These are phyloP conservation scores for Monochamus saltuarius DNA, from an alignment of 1,140 invertebrate species.

Conservation along the genomic window DNA sequence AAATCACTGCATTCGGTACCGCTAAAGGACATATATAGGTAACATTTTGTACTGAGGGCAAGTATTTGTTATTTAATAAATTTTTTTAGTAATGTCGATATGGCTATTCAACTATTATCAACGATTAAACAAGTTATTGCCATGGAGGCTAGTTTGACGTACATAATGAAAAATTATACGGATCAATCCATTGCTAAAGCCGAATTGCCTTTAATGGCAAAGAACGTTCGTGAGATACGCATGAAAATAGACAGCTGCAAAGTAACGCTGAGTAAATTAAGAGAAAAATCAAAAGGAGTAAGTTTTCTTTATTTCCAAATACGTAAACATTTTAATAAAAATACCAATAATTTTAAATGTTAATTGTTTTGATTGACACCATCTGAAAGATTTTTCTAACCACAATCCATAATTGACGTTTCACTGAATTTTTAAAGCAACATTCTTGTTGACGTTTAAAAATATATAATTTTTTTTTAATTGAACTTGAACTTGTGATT, in stretches of 20 bases:
- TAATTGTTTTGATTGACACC: too few species aligned
- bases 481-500: too few species aligned
- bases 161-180: constrained; percentile 32
- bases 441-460: too few species aligned
- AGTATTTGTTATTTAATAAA: constrained; percentile 2
- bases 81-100: constrained; percentile 40
- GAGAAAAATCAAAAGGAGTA: constrained; percentile 20
- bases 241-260: constrained; percentile 16
- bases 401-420: too few species aligned
- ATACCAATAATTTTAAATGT: too few species aligned
- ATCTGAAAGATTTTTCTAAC: too few species aligned
- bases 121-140: constrained; percentile 38
- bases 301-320: constrained; percentile 2
- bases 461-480: too few species aligned
- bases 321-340: too few species aligned
- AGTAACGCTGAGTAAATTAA: constrained; percentile 16
- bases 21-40: constrained; percentile 8
- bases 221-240: constrained; percentile 21
- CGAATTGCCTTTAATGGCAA: constrained; percentile 11
- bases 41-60: too few species aligned
- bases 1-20: constrained; percentile 35
- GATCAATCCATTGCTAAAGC: constrained; percentile 17
- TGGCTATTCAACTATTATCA: constrained; percentile 35
- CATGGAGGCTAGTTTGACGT: constrained; percentile 43
- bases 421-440: too few species aligned